Base-by-base conservation (phyloP, 2,797 vertebrate species). In the Nannoperca obscura region DNA sequence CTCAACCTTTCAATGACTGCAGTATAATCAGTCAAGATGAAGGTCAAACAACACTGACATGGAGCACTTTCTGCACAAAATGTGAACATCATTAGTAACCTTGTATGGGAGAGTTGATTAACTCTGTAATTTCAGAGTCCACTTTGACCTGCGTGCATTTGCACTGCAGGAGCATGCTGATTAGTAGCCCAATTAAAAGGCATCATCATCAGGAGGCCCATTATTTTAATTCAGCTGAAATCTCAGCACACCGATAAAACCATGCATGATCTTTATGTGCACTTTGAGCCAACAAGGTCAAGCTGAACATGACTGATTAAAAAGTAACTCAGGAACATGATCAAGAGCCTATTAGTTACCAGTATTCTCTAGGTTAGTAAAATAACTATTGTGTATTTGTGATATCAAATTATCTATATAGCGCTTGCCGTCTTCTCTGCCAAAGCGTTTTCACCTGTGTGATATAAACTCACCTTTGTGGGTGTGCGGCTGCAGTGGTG, bases 401-500 rank as follows among this genome's bases (percentile, higher is more conserved):
- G 17, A 7, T 19, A 42, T 42, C 27, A 57, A 44, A 61, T 20
- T 44, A 24, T 64, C 9, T 27, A 36, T 46, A 3, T 5, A 27
- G 5, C 17, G 42, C 38, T 14, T 24, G 19, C 2, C 9, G 13
- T 55, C 58, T n/a, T 54, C 50, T 74, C 20, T 46, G 22, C 13
- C 20, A 40, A 27, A 75, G 17, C 36, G 14, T n/a, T 47, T 17
- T 47, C 13, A 46, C 44, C 11, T 9, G 24, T 19, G 46, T 46
- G 24, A 22, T 19, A 12, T 5, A 36, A 65, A 89, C 94, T 94
- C 84, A 95, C 95, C 91, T 93, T 92, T 94, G 55, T 74, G 91
- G 71, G 74, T 65, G 88, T 88, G 83, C 14, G 84, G 69, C 88
- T 91, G 92, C 77, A 77, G 81, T 0, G 60, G 76, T 3, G 84